Conservation (phyloP, 2,797 vertebrate genomes). For the Urosaurus nigricauda region DNA sequence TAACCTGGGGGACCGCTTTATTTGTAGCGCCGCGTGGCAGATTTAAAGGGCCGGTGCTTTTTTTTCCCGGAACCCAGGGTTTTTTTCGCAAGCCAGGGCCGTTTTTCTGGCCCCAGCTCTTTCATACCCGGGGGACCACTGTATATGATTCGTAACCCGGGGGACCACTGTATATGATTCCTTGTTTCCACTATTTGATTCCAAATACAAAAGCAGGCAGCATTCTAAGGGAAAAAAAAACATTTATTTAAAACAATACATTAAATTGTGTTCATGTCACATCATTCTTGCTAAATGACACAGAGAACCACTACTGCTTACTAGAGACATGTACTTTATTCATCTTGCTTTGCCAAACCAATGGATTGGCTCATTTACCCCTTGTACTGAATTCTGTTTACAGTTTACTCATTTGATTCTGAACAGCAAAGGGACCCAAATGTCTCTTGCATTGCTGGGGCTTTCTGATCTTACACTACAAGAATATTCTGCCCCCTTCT, state of each 20-base stretch:
- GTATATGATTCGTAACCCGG: no score
- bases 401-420: not conserved
- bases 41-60: no score
- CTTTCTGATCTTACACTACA: not conserved
- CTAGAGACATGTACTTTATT: not conserved
- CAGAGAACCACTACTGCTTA: not conserved
- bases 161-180: no score
- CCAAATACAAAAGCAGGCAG: not conserved
- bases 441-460: not conserved
- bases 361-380: not conserved
- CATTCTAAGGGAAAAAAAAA: not conserved
- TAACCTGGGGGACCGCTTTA: no score
- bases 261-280: not conserved
- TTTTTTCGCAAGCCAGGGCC: no score
- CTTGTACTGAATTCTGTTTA: not conserved
- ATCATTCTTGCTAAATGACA: not conserved
- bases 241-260: not conserved
- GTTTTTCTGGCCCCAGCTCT: no score
- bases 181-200: not conserved
- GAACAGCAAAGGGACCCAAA: not conserved
- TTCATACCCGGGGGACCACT: no score
- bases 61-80: no score
- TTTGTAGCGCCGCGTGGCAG: no score
- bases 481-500: not conserved
- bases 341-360: constrained; percentile 2